phyloP scores from a whole-genome alignment of 2,797 vertebrate genomes.

The Epinephelus coioides region DNA sequence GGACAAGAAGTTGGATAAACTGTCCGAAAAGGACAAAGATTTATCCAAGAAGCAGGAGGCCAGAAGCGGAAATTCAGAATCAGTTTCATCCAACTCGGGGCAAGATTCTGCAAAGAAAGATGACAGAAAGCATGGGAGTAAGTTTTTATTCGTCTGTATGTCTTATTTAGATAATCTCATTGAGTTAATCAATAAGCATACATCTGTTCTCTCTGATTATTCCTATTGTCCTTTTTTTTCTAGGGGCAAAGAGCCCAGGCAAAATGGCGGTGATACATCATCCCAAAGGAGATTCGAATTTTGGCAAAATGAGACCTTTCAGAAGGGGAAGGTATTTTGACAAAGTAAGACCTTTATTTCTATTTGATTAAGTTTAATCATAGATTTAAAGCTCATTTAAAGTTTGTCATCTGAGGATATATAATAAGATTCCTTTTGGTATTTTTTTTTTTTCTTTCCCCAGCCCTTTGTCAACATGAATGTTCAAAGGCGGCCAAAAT shows the following conservation, averaged over 20 bases:
- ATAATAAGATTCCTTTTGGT: not conserved
- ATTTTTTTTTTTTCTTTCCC: not conserved
- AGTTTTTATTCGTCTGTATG: conserved; percentile 59
- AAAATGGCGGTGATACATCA: conserved; percentile 89
- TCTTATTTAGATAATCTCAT: not conserved
- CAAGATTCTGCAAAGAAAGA: conserved; percentile 91
- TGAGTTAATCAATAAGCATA: not conserved
- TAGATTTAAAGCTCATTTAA: not conserved
- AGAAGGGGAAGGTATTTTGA: conserved; percentile 91
- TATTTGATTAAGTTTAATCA: not conserved
- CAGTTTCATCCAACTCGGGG: conserved; percentile 83
- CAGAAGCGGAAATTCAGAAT: conserved; percentile 90
- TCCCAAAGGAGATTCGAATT: conserved; percentile 88
- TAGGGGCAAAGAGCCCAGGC: conserved; percentile 92
- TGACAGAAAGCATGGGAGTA: conserved; percentile 94
- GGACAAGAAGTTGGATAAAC: conserved; percentile 96
- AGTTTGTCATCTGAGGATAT: not conserved
- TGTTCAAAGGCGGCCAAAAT: conserved; percentile 83
- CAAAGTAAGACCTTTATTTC: conserved; percentile 86
- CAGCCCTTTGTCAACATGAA: conserved; percentile 81
- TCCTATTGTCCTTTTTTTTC: not conserved
- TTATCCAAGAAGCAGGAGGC: conserved; percentile 89
- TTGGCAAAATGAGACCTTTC: conserved; percentile 88
- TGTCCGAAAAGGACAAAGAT: conserved; percentile 95
- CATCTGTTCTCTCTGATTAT: not conserved